Conservation (phyloP, 2,888 invertebrate genomes). For the Ischnura elegans region DNA sequence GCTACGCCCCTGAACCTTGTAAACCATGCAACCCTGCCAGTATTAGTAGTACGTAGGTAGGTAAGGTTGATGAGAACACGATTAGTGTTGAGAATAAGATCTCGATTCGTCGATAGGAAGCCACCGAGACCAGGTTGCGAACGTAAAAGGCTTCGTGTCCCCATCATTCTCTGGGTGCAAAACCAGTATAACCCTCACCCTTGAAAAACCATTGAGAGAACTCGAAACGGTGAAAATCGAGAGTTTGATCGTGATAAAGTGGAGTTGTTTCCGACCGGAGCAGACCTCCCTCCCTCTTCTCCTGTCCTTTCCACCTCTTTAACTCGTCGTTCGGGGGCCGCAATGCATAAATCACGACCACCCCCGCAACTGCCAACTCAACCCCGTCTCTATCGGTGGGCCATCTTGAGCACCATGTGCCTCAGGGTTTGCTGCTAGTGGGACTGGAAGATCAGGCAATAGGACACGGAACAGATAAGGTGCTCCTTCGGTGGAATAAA, state of each 20-base stretch:
- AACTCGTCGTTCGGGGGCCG: not conserved
- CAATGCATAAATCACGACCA: constrained; percentile 33
- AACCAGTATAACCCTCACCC: not conserved
- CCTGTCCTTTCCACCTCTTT: not conserved
- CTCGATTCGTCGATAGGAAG: not conserved
- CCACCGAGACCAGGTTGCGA: not conserved
- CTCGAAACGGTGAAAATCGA: constrained; percentile 30
- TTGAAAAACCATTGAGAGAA: constrained; percentile 18
- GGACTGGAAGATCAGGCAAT: not conserved
- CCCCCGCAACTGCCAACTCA: constrained; percentile 5
- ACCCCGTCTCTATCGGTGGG: not conserved
- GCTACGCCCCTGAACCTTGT: no score
- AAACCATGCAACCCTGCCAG: not conserved
- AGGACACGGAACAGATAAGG: not conserved
- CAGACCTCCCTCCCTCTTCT: not conserved
- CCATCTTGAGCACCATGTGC: not conserved
- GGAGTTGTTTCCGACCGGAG: constrained; percentile 9
- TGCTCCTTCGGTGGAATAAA: not conserved
- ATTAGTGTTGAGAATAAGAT: not conserved
- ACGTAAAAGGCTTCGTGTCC: not conserved
- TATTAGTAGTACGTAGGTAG: not conserved
- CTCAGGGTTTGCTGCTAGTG: not conserved
- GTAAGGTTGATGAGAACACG: not conserved
- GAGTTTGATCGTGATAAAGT: not conserved
- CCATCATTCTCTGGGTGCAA: not conserved